A percentile compares a stretch with the other conserved stretches of the same genome.
Evolutionary conservation across 64 coral and sea anemone genomes (phyloP).

Genomic region (Hydrozoanthus tunicans): DNA sequence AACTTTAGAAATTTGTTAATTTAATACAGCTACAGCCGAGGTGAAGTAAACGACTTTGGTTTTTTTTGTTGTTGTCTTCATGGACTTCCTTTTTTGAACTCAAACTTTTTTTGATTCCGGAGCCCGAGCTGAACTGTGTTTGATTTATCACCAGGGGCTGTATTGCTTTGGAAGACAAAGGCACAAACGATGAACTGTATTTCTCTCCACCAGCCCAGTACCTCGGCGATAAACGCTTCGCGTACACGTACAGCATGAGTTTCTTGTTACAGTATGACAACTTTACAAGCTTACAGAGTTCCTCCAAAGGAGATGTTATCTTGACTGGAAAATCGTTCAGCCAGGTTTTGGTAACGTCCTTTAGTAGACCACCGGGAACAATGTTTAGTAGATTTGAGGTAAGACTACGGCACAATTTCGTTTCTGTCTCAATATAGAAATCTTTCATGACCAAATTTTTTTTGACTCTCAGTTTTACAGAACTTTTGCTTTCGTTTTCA

Average conservation of each 20-base stretch:
- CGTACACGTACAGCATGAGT: constrained; percentile 71
- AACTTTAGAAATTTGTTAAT: too few relatives aligned
- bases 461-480: too few relatives aligned
- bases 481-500: too few relatives aligned
- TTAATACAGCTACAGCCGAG: too few relatives aligned
- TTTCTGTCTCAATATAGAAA: too few relatives aligned
- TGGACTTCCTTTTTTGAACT: too few relatives aligned
- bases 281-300: constrained; percentile 32
- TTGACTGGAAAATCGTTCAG: constrained; percentile 80
- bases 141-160: constrained; percentile 13
- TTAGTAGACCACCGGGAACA: constrained; percentile 42
- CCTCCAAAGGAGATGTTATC: constrained; percentile 80
- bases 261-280: constrained; percentile 74
- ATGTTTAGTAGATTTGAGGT: constrained; percentile 69
- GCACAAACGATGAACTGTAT: constrained; percentile 46
- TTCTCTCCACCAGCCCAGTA: constrained; percentile 82
- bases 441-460: too few relatives aligned
- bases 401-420: background rate
- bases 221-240: constrained; percentile 68
- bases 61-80: too few relatives aligned
- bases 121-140: background rate
- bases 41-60: too few relatives aligned
- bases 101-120: too few relatives aligned
- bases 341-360: constrained; percentile 66
- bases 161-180: background rate